Evolutionary conservation across 2,888 invertebrate species (phyloP).

Genomic region (Onchidella celtica): DNA sequence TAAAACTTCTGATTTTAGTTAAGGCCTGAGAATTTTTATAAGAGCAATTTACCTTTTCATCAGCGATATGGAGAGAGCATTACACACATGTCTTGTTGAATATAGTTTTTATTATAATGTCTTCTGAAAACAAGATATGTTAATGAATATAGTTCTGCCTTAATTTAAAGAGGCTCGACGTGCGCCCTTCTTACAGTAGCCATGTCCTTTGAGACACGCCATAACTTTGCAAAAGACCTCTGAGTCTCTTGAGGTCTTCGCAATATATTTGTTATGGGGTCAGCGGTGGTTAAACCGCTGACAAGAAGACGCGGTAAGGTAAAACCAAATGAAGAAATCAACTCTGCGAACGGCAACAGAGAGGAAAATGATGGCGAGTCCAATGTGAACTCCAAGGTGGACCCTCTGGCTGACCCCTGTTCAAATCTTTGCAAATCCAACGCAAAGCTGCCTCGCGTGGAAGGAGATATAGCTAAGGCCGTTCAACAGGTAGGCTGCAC

Average conservation of each 20-base stretch:
- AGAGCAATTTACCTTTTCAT: too few species aligned
- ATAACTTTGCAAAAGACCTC: constrained; percentile 43
- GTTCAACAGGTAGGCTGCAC: constrained; percentile 17
- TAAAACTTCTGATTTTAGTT: not conserved
- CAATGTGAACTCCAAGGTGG: constrained; percentile 13
- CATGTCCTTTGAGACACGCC: constrained; percentile 24
- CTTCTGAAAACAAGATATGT: too few species aligned
- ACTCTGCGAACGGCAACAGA: constrained; percentile 9
- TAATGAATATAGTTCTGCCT: too few species aligned
- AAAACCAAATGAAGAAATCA: constrained; percentile 17
- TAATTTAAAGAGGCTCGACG: too few species aligned
- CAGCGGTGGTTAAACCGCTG: constrained; percentile 43
- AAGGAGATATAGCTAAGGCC: not conserved
- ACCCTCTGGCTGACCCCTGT: constrained; percentile 27
- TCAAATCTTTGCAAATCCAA: constrained; percentile 23
- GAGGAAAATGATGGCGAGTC: constrained; percentile 23
- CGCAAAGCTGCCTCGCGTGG: constrained; percentile 11
- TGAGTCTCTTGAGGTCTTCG: constrained; percentile 40
- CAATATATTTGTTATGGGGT: constrained; percentile 45
- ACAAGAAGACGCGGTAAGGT: constrained; percentile 35
- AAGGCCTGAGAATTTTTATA: too few species aligned
- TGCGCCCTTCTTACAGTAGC: constrained; percentile 28
- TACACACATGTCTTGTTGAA: too few species aligned
- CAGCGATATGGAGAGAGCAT: too few species aligned
- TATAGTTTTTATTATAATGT: too few species aligned